Conservation (phyloP, 2,113 vertebrate species). For the Brachirus orientalis region DNA sequence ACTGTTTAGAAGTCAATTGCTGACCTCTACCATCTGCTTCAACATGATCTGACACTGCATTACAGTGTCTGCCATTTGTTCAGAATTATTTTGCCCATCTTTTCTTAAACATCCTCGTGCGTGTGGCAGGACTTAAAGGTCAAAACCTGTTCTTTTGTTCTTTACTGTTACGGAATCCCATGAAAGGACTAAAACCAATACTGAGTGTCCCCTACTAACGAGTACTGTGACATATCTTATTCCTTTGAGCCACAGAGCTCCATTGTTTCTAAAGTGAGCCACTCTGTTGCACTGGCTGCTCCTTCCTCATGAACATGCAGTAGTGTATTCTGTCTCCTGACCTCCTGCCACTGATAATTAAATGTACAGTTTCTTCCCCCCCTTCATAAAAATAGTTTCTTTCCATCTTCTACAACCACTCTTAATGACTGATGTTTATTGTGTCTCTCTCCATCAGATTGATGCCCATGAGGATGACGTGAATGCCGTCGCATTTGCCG, state of each 20-base stretch:
- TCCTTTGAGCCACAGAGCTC: neutral
- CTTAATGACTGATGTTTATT: slow-evolving; percentile 1
- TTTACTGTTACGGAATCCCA: neutral
- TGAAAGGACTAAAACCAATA: neutral
- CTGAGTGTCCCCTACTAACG: neutral
- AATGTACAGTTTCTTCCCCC: too few relatives aligned
- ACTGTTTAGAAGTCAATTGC: slow-evolving; percentile 28
- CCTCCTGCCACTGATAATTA: too few relatives aligned
- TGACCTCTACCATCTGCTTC: slow-evolving; percentile 62
- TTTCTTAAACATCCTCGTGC: neutral
- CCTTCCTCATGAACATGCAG: neutral
- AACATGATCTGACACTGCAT: slow-evolving; percentile 11
- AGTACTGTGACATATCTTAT: neutral
- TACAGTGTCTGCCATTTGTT: slow-evolving; percentile 3
- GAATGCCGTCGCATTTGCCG: slow-evolving; percentile 91
- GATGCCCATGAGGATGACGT: slow-evolving; percentile 93
- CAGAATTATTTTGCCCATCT: neutral
- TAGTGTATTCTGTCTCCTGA: too few relatives aligned
- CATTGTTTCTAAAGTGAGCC: neutral
- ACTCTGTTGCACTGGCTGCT: neutral
- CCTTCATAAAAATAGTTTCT: neutral
- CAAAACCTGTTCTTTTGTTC: neutral
- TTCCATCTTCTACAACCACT: neutral
- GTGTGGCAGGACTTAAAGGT: neutral
- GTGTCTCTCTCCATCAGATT: slow-evolving; percentile 76